phyloP scores from a whole-genome alignment of 2,113 vertebrate species.

The Microcebus tavaratra region DNA sequence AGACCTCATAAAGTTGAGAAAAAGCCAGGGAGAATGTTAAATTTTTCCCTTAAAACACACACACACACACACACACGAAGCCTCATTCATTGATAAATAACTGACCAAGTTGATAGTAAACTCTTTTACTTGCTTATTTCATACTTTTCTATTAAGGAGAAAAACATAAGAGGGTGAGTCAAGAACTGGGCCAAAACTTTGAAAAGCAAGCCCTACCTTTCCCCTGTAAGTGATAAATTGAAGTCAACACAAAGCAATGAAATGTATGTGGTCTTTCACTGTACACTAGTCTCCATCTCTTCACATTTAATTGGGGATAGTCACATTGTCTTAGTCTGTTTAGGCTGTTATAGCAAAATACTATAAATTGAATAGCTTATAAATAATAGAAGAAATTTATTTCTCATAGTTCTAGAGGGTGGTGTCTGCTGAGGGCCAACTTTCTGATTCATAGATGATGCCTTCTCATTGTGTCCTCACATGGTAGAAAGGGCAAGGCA shows the following conservation, averaged over 20 bases:
- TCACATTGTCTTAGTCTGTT: not conserved
- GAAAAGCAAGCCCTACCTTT: not conserved
- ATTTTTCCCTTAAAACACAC: not conserved
- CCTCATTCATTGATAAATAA: not conserved
- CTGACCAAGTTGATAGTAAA: not conserved
- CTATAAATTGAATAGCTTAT: no score
- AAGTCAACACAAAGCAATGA: not conserved
- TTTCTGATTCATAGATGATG: not conserved
- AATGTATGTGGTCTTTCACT: accelerated
- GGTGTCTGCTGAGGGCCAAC: not conserved
- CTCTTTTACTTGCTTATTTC: not conserved
- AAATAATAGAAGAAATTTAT: not conserved
- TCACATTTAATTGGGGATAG: not conserved
- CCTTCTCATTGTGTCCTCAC: not conserved
- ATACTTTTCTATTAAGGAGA: not conserved
- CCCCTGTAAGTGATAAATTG: not conserved
- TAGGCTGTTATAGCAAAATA: not conserved
- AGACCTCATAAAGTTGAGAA: not conserved
- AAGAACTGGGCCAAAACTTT: not conserved
- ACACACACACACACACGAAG: not conserved
- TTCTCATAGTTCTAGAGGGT: not conserved
- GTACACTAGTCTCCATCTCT: not conserved
- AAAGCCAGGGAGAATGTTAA: not conserved
- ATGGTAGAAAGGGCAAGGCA: not conserved
- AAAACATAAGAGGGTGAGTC: not conserved